phyloP scores from a whole-genome alignment of 2,888 invertebrate species.

The Chloroclysta siterata region DNA sequence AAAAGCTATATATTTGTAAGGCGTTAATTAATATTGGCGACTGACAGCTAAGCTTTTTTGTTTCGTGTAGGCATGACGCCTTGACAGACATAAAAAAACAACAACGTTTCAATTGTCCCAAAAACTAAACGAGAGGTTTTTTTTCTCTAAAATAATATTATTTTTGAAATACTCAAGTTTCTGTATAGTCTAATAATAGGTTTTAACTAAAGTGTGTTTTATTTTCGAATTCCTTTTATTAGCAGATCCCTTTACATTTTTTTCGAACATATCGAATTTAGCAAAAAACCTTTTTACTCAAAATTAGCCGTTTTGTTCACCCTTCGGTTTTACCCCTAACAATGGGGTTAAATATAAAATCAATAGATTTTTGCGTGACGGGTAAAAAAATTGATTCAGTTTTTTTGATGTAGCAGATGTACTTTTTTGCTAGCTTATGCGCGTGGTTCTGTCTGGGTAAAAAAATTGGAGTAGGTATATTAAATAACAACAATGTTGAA shows the following conservation, averaged over 20 bases:
- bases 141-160: no score
- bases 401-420: slow-evolving; percentile 30
- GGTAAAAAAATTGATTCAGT: slow-evolving; percentile 26
- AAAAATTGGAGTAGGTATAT: no score
- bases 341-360: slow-evolving; percentile 42
- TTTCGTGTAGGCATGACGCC: neutral
- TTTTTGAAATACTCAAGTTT: no score
- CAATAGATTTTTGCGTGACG: slow-evolving; percentile 44
- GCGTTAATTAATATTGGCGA: no score
- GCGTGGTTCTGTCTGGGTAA: neutral
- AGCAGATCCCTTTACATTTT: slow-evolving; percentile 38
- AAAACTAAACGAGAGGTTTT: no score
- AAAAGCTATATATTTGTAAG: neutral
- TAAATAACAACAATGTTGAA: no score
- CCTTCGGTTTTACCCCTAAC: slow-evolving; percentile 38
- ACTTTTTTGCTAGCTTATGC: neutral
- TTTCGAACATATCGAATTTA: slow-evolving; percentile 23
- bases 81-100: no score
- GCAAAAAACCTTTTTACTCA: slow-evolving; percentile 35
- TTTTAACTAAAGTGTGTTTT: slow-evolving; percentile 7
- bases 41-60: neutral
- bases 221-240: slow-evolving; percentile 9
- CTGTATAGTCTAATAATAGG: neutral
- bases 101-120: no score
- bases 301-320: slow-evolving; percentile 43